Evolutionary conservation across 2,113 vertebrate genomes (phyloP), one percentile per base, ranked within the genome.

Genomic region (Elgaria multicarinata): DNA sequence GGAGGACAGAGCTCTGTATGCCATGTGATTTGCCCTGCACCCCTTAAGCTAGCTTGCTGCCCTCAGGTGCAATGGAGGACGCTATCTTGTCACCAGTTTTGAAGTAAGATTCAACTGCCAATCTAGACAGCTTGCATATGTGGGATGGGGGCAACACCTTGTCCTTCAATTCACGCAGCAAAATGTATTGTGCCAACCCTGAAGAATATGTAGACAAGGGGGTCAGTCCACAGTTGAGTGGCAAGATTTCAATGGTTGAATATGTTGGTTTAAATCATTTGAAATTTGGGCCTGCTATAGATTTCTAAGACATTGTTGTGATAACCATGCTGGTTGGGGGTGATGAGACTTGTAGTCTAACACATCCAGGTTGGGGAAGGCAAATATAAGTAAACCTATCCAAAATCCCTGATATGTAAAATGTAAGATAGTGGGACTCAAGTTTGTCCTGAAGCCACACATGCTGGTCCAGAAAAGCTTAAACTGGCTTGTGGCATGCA

Each of bases 251-350:
- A 69, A 7, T 33, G 9, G 28, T 22, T 62, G 85, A 85, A 90
- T 86, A 62, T 28, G 55, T 85, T 88, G 85, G 77, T 66, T 90
- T 92, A 53, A 39, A 58, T 82, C 89, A 64, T 55, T 91, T 89
- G 86, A 89, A 42, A 81, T 89, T 89, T 86, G 83, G 64, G 83
- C 16, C 39, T 85, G 79, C 16, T 87, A 92, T 83, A 53, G 14
- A 26, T 44, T 79, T 62, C 83, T 81, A 84, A 62, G 18, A 88
- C 89, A 84, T 92, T 62, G 36, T 53, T 53, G 50, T 53, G 50
- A 10, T 53, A 53, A 10, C 50, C 50, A 53, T 53, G 50, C 50
- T 53, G 50, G 50, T 12, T 53, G 50, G 50, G 50, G 50, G 12
- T 53, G 10, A 53, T 53, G 50, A 12, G 50, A 53, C 7, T 10